Conservation (phyloP, 2,797 vertebrate genomes). For the Arnoldichthys spilopterus region DNA sequence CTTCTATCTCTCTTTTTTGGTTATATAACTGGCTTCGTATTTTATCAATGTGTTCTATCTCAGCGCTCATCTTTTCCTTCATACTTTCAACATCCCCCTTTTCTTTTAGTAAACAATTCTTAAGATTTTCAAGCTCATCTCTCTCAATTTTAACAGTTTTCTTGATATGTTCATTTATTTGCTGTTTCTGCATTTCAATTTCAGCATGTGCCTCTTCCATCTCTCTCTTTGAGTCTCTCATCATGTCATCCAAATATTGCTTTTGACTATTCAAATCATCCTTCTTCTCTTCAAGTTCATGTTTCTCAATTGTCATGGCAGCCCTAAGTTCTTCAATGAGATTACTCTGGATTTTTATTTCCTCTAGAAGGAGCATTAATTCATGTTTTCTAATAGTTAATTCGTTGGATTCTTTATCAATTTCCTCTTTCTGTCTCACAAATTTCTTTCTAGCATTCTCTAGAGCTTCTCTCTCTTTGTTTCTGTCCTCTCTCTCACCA, state of each 20-base stretch:
- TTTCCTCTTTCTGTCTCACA: conserved; percentile 12
- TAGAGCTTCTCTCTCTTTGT: background rate
- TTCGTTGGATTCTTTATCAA: background rate
- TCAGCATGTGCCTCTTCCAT: background rate
- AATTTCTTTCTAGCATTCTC: conserved; percentile 1
- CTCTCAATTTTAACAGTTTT: conserved; percentile 20
- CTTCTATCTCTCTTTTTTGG: conserved; percentile 17
- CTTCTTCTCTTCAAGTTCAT: conserved; percentile 5
- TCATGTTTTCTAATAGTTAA: conserved; percentile 19
- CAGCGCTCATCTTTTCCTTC: conserved; percentile 39
- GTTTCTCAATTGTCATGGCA: conserved; percentile 6
- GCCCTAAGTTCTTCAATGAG: conserved; percentile 20
- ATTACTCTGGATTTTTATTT: conserved; percentile 25
- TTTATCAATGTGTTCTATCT: conserved; percentile 34
- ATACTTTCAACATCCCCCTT: conserved; percentile 39
- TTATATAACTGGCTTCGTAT: conserved; percentile 26
- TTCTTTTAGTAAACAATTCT: conserved; percentile 24
- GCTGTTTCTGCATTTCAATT: background rate
- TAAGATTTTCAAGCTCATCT: conserved; percentile 9
- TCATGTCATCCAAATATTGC: background rate
- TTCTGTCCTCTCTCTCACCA: background rate
- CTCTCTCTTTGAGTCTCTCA: background rate
- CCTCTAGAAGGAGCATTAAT: conserved; percentile 10
- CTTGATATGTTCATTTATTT: background rate
- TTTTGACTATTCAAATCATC: conserved; percentile 17